Evolutionary conservation across 2,888 invertebrate species (phyloP), one percentile per base, ranked within the genome.

Genomic region (Troides oblongomaculatus): DNA sequence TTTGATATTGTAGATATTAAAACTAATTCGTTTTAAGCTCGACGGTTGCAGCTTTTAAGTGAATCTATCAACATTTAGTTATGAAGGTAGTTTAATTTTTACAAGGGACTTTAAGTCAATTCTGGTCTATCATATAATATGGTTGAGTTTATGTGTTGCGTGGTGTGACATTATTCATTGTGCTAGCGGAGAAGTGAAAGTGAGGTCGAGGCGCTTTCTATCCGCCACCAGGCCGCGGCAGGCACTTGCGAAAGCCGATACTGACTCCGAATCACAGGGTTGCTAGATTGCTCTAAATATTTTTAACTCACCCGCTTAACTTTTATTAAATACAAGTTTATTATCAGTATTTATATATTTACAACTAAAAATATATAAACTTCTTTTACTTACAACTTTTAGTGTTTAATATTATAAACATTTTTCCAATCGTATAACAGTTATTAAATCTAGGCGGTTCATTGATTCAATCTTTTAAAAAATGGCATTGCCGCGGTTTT

Each of bases 181-280:
- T 71, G 73, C 78, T 84, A 70, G 70, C 39, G 82, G 82, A 76
- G 78, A 68, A 89, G 92, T 89, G 92, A 92, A 92, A 92, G 92
- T 91, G 90, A 89, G 91, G 89, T 88, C 89, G 84, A 81, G 75
- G 64, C 88, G 90, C 90, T 91, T 91, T 91, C 91, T 91, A 91
- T 89, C 84, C 87, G 88, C 85, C 75, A 81, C 14, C 46, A 46
- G 71, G 73, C 73, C 72, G 74, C 72, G 73, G 66, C 68, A 46
- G 71, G 73, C 71, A 72, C 76, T 89, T 88, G 89, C 91, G 90
- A 92, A 91, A 91, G 88, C 64, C 84, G 76, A 73, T 79, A 57
- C 68, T 30, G 60, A 39, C 62, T 68, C 36, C 64, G 30, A 46
- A 12, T 12, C 21, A 39, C 53, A 69, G 69, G 69, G 69, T 46